Evolutionary conservation across 2,797 vertebrate species (phyloP).

Genomic region (Diplodus puntazzo): DNA sequence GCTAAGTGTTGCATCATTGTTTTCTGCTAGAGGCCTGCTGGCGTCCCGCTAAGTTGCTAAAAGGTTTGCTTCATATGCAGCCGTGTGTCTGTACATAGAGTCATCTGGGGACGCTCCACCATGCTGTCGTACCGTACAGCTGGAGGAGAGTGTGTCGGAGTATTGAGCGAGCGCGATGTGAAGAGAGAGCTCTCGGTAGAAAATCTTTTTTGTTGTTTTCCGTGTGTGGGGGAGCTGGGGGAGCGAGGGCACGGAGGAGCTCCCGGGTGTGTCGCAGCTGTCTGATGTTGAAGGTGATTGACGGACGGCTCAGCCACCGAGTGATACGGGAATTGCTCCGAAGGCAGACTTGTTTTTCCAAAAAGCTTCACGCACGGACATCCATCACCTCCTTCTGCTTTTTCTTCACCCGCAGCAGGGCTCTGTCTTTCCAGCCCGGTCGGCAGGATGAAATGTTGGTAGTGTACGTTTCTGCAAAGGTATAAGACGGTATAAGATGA

Average conservation of each 20-base stretch:
- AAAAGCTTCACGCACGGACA: slow-evolving; percentile 6
- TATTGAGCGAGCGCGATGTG: neutral
- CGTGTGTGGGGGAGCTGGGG: neutral
- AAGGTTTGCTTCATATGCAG: neutral
- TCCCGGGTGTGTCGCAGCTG: slow-evolving; percentile 19
- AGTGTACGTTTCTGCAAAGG: no score
- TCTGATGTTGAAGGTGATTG: slow-evolving; percentile 37
- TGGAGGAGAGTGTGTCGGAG: neutral
- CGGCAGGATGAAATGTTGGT: no score
- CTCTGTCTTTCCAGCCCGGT: neutral
- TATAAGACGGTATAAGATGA: no score
- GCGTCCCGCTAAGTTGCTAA: slow-evolving; percentile 12
- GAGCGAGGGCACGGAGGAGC: neutral
- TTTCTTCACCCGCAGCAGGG: neutral
- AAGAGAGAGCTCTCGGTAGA: slow-evolving; percentile 11
- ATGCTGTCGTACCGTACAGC: slow-evolving; percentile 1
- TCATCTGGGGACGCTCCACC: slow-evolving; percentile 7
- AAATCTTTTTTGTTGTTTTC: neutral
- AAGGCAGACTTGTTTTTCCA: slow-evolving; percentile 15
- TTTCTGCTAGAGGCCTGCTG: neutral
- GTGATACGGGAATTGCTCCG: slow-evolving; percentile 28
- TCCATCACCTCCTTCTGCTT: slow-evolving; percentile 20
- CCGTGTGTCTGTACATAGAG: neutral
- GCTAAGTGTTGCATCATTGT: slow-evolving; percentile 12
- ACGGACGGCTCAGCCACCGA: slow-evolving; percentile 32